Conservation (phyloP, 2,113 vertebrate genomes). For the Mobula birostris region DNA sequence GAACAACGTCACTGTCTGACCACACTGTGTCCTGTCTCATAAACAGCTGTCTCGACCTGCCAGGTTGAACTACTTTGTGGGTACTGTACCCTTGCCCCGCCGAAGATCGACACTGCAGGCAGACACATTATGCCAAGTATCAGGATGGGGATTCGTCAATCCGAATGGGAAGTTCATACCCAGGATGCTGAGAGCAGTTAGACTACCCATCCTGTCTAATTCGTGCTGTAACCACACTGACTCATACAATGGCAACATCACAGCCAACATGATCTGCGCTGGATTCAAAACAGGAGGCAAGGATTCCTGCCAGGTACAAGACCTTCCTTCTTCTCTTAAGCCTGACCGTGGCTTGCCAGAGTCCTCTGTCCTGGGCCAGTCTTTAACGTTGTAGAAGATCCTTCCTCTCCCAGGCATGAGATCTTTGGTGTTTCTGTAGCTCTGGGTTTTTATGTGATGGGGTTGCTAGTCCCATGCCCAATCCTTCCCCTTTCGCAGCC, state of each 20-base stretch:
- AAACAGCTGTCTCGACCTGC: constrained; percentile 58
- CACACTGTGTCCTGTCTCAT: neutral
- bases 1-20: neutral
- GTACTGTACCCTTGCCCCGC: constrained; percentile 56
- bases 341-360: no score
- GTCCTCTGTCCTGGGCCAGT: no score
- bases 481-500: no score
- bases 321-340: neutral
- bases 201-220: constrained; percentile 57
- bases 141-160: constrained; percentile 65
- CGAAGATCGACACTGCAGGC: constrained; percentile 46
- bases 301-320: constrained; percentile 63
- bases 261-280: constrained; percentile 66
- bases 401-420: no score
- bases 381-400: no score
- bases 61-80: constrained; percentile 56
- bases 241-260: constrained; percentile 61
- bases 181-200: constrained; percentile 55
- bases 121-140: constrained; percentile 62
- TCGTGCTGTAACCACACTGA: constrained; percentile 56
- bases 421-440: no score
- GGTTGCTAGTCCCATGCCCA: no score
- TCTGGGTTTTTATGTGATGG: no score
- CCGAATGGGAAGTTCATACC: constrained; percentile 49
- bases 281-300: constrained; percentile 60